Evolutionary conservation across 1,140 invertebrate genomes (phyloP).

Genomic region (roundworm (Caenorhabditis elegans)): DNA sequence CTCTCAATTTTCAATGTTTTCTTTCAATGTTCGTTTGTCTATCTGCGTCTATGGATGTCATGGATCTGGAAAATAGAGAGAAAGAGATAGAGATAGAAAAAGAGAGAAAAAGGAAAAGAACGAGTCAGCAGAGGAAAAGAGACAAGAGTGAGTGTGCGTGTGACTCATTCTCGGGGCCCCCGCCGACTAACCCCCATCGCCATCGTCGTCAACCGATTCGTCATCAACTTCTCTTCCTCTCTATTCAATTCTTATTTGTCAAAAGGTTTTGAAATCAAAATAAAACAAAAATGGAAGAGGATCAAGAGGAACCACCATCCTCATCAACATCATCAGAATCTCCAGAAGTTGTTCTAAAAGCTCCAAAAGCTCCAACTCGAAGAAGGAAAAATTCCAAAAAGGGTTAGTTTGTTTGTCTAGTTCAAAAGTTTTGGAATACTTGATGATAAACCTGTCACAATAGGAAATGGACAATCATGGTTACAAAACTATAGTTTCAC

Average conservation of each 20-base stretch:
- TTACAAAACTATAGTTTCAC: no score
- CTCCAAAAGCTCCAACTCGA: background rate
- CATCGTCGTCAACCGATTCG: conserved; percentile 24
- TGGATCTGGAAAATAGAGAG: background rate
- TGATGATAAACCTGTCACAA: no score
- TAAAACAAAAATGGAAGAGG: background rate
- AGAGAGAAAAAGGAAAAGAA: background rate
- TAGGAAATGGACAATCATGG: no score
- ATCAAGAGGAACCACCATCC: background rate
- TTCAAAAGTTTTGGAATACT: no score
- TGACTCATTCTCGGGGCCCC: conserved; percentile 32
- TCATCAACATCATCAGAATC: background rate
- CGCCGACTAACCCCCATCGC: conserved; percentile 24
- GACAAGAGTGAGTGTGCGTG: conserved; percentile 22
- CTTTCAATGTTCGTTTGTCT: background rate
- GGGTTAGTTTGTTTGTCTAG: conserved; percentile 12
- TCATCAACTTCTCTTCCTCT: background rate
- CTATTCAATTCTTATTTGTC: background rate
- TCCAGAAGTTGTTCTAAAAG: background rate
- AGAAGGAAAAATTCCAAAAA: background rate
- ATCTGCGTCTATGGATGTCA: conserved; percentile 13
- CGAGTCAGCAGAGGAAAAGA: background rate
- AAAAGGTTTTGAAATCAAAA: background rate
- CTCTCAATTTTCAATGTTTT: conserved; percentile 14
- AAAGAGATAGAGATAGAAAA: no score